A percentile compares a stretch with the other conserved stretches of the same genome.
phyloP scores from a whole-genome alignment of 2,888 invertebrate species.

The Platerodrilus igneus region DNA sequence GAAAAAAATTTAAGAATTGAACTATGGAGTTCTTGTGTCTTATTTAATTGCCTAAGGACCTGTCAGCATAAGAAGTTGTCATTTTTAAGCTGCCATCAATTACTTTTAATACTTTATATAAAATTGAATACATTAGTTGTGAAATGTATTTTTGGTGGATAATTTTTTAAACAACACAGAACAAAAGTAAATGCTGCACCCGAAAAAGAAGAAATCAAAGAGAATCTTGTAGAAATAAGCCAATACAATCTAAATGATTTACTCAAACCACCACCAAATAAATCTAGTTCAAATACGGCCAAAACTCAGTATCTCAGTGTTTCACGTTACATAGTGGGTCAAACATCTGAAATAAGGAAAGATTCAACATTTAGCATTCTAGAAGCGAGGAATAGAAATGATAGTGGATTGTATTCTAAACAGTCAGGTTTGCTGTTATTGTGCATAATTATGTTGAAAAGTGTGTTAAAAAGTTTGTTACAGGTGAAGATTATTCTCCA shows the following conservation, averaged over 20 bases:
- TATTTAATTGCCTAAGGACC: no score
- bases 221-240: conserved; percentile 48
- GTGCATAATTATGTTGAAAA: not conserved
- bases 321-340: conserved; percentile 72
- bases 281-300: conserved; percentile 48
- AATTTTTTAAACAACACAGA: not conserved
- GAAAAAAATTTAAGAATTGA: no score
- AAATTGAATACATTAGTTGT: no score
- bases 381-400: conserved; percentile 29
- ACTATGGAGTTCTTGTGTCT: no score
- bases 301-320: conserved; percentile 75
- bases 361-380: conserved; percentile 36
- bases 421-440: conserved; percentile 15
- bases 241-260: conserved; percentile 47
- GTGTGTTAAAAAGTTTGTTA: conserved; percentile 1
- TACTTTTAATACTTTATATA: conserved; percentile 3
- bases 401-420: conserved; percentile 31
- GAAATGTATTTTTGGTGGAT: not conserved
- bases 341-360: conserved; percentile 38
- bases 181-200: conserved; percentile 40
- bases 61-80: no score
- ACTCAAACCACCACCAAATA: conserved; percentile 43
- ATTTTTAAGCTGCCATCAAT: not conserved
- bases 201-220: conserved; percentile 43
- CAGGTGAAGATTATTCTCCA: conserved; percentile 22